A percentile compares a stretch with the other conserved stretches of the same genome.
Conservation (phyloP, 2,113 vertebrate genomes). For the Centropristis striata region DNA sequence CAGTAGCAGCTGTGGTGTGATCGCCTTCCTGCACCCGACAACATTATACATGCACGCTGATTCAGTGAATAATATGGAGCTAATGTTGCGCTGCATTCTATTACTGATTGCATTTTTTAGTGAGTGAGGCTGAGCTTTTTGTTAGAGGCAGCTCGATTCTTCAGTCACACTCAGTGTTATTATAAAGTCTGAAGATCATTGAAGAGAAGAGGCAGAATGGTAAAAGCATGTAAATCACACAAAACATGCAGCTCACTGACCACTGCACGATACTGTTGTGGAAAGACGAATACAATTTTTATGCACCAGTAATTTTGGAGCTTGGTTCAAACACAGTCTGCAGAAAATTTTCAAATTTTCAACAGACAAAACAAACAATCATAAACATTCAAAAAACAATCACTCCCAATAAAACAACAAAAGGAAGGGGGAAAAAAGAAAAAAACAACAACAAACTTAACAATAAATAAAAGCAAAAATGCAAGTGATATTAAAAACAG, state of each 20-base stretch:
- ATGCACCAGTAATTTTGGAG: no score
- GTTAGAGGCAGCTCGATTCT: not conserved
- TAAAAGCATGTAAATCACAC: not conserved
- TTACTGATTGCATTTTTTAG: not conserved
- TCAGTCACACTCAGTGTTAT: not conserved
- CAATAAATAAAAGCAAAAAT: no score
- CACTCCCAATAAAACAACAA: no score
- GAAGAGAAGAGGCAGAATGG: no score
- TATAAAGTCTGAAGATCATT: not conserved
- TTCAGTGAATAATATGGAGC: not conserved
- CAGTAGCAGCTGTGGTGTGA: slow-evolving; percentile 11
- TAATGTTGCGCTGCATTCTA: slow-evolving; percentile 1
- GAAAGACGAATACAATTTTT: not conserved
- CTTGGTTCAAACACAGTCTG: no score
- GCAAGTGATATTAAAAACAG: no score
- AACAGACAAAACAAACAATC: no score
- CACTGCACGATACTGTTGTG: not conserved
- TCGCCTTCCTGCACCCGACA: not conserved
- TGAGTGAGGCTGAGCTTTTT: not conserved
- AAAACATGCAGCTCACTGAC: not conserved
- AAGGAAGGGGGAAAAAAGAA: no score
- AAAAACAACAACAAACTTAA: no score
- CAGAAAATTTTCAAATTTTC: no score
- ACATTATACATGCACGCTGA: not conserved
- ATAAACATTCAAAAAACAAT: no score